Evolutionary conservation across 1,140 invertebrate species (phyloP).

Genomic region (Hirudo medicinalis): DNA sequence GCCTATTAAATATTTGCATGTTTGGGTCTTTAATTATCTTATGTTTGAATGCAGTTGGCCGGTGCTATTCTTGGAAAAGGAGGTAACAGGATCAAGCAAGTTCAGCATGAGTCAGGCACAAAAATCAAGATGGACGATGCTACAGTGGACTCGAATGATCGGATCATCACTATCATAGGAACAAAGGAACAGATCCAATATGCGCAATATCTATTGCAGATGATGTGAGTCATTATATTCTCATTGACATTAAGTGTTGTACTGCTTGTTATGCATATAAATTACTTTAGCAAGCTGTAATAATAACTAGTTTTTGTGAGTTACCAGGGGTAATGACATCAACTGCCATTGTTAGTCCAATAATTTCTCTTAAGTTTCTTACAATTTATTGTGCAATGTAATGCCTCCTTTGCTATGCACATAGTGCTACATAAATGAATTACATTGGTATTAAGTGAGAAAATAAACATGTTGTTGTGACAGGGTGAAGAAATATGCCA

Average conservation of each 20-base stretch:
- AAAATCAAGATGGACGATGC: conserved; percentile 91
- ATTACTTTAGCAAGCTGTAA: too few species aligned
- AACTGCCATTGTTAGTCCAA: too few species aligned
- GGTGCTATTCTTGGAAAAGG: conserved; percentile 96
- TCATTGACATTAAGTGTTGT: not conserved
- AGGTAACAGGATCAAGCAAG: conserved; percentile 75
- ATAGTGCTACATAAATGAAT: too few species aligned
- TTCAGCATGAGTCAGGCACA: conserved; percentile 80
- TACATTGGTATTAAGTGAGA: too few species aligned
- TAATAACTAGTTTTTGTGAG: too few species aligned
- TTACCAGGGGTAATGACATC: too few species aligned
- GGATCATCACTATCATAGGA: conserved; percentile 91
- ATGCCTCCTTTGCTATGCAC: too few species aligned
- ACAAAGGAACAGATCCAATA: conserved; percentile 81
- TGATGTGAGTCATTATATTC: conserved; percentile 45
- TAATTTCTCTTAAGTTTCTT: too few species aligned
- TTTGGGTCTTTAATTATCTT: not conserved
- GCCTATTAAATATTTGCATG: not conserved
- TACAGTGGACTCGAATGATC: conserved; percentile 71
- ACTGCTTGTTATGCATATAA: too few species aligned
- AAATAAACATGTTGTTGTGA: too few species aligned
- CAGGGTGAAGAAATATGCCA: conserved; percentile 12
- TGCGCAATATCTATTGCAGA: conserved; percentile 88
- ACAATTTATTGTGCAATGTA: too few species aligned
- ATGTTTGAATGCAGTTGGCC: conserved; percentile 56